phyloP scores from a whole-genome alignment of 2,797 vertebrate species.

The Muscicapa comitata region DNA sequence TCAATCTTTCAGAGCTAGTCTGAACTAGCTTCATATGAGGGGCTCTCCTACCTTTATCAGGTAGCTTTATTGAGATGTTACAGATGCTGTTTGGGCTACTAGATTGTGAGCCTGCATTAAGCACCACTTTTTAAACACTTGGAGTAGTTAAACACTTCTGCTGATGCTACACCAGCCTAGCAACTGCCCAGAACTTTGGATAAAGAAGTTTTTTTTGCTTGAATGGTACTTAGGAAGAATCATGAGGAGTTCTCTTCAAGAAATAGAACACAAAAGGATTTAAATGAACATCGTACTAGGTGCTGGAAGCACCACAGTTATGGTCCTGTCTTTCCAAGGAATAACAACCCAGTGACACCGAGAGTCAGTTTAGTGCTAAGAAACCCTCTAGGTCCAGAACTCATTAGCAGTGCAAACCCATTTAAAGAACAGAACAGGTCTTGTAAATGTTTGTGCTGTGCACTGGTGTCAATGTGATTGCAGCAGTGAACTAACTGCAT shows the following conservation, averaged over 20 bases:
- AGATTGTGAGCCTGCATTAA: background rate
- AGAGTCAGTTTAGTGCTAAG: background rate
- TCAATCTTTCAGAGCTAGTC: background rate
- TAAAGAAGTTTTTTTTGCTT: background rate
- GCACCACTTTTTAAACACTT: background rate
- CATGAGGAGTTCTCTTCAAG: background rate
- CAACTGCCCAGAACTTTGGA: background rate
- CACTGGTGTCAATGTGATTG: background rate
- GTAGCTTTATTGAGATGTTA: background rate
- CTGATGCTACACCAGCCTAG: background rate
- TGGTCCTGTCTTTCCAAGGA: background rate
- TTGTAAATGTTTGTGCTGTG: background rate
- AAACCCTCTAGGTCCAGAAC: background rate
- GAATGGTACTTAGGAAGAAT: background rate
- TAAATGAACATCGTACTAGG: fast-evolving
- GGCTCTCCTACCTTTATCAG: background rate
- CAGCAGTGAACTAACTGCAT: background rate
- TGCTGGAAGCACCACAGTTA: background rate
- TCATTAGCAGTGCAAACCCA: background rate
- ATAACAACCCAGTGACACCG: background rate
- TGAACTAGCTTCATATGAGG: background rate
- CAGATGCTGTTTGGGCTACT: background rate
- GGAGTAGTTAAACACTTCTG: background rate
- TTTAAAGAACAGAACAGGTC: background rate
- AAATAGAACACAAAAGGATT: background rate